phyloP scores from a whole-genome alignment of 37 sponge, comb jelly and placozoan genomes.

The Beroe forskalii region DNA sequence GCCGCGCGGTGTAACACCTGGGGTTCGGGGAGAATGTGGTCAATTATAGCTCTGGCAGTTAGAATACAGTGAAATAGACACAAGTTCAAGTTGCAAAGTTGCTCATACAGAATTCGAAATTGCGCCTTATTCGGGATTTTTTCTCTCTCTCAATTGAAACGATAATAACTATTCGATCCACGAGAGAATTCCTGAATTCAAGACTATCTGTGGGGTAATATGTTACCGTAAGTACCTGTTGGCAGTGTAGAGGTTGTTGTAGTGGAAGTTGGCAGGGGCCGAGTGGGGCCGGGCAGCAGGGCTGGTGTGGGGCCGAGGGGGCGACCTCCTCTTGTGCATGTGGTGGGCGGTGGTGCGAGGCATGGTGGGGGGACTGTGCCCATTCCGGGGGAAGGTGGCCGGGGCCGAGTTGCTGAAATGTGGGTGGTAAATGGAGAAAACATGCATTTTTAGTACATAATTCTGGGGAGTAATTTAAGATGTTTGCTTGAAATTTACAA shows the following conservation, averaged over 20 bases:
- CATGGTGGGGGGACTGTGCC: neutral
- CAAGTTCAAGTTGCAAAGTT: too few relatives aligned
- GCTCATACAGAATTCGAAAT: too few relatives aligned
- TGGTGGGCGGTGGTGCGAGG: neutral
- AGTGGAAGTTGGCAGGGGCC: constrained; percentile 47
- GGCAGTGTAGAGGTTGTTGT: constrained; percentile 64
- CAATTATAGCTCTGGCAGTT: too few relatives aligned
- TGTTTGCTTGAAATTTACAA: too few relatives aligned
- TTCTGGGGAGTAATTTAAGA: neutral
- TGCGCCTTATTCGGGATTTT: too few relatives aligned
- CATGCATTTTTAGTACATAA: neutral
- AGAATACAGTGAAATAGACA: too few relatives aligned
- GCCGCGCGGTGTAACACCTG: constrained; percentile 39
- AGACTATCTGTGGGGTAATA: too few relatives aligned
- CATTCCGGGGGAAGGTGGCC: constrained; percentile 46
- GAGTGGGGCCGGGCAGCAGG: constrained; percentile 13
- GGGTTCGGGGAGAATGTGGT: neutral
- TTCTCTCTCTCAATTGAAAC: too few relatives aligned
- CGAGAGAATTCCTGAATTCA: too few relatives aligned
- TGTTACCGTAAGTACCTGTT: too few relatives aligned
- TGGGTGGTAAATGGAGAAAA: neutral
- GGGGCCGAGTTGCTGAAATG: constrained; percentile 34
- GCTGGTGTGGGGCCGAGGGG: neutral
- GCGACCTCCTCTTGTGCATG: neutral
- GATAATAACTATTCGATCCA: too few relatives aligned